Evolutionary conservation across 2,797 vertebrate genomes (phyloP), one percentile per base, ranked within the genome.

Genomic region (Crenichthys baileyi): DNA sequence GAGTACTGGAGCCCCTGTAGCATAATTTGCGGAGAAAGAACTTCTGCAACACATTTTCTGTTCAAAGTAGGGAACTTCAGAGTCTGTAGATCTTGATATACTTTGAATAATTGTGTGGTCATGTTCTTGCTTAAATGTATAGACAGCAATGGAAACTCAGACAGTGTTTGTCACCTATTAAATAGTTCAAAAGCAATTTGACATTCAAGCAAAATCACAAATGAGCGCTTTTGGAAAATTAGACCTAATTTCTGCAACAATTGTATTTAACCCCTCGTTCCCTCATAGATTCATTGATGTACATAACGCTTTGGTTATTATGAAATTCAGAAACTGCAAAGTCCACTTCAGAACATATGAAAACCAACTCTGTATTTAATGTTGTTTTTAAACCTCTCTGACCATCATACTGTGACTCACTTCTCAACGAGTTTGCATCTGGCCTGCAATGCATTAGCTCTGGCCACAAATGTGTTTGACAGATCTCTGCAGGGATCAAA

Each of bases 381-480:
- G 71, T 85, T 76, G 41, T 83, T 79, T 87, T 56, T 70, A 82
- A 73, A 79, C 75, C 77, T 41, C 29, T 7, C 51, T 73, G 31
- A 83, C 75, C 72, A 77, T 75, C n/a, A 12, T 65, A 41, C 73
- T 76, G 71, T 44, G 77, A 79, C 70, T 86, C 71, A 55, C 72
- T 77, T 79, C 70, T 50, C 70, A 50, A 44, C 4, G 4, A 71
- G 39, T 81, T 80, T 60, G 51, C 12, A 2, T 70, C 70, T 80
- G 87, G 85, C 84, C 79, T 87, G 85, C 75, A 87, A 80, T 80
- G 78, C 80, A 85, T 92, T 89, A 89, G 78, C 84, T 82, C n/a
- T 60, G 73, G 86, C 81, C 80, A 22, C 90, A 91, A 94, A 94
- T 89, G 92, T 92, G 91, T 90, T 85, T 85, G 91, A 91, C 90